phyloP scores from a whole-genome alignment of 2,113 vertebrate genomes.

The Chionomys nivalis region DNA sequence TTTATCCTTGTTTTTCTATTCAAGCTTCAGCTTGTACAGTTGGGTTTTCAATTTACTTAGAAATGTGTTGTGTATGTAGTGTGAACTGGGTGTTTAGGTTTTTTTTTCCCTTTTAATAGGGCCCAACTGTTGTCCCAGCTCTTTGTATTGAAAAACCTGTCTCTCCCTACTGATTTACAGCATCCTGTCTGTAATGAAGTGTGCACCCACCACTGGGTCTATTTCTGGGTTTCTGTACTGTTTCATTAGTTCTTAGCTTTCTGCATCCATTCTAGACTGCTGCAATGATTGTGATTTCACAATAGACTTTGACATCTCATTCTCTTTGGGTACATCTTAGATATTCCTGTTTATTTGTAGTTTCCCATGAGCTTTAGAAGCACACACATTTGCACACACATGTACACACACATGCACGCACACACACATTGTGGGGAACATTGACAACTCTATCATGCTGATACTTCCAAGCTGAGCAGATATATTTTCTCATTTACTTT shows the following conservation, averaged over 20 bases:
- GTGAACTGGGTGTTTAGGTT: not conserved
- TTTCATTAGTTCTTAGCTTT: not conserved
- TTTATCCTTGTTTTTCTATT: not conserved
- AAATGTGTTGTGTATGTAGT: slow-evolving; percentile 39
- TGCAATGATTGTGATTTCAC: not conserved
- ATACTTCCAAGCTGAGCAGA: slow-evolving; percentile 22
- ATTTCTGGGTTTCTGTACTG: slow-evolving; percentile 23
- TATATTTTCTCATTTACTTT: slow-evolving; percentile 38
- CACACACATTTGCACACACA: not conserved
- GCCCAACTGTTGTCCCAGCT: not conserved
- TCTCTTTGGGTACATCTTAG: not conserved
- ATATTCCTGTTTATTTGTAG: slow-evolving; percentile 3
- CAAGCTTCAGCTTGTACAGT: slow-evolving; percentile 31
- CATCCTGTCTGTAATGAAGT: not conserved
- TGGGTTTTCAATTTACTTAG: slow-evolving; percentile 37
- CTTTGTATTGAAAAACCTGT: slow-evolving; percentile 9
- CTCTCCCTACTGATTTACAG: not conserved
- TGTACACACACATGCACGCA: not conserved
- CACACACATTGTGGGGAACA: not conserved
- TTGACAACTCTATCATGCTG: not conserved
- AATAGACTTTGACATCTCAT: slow-evolving; percentile 25
- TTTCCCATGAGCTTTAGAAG: not conserved
- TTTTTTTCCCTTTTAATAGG: not conserved
- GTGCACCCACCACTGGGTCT: not conserved
- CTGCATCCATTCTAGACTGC: not conserved